Base-by-base conservation (phyloP, 1,140 invertebrate species). In the Psix sp. region DNA sequence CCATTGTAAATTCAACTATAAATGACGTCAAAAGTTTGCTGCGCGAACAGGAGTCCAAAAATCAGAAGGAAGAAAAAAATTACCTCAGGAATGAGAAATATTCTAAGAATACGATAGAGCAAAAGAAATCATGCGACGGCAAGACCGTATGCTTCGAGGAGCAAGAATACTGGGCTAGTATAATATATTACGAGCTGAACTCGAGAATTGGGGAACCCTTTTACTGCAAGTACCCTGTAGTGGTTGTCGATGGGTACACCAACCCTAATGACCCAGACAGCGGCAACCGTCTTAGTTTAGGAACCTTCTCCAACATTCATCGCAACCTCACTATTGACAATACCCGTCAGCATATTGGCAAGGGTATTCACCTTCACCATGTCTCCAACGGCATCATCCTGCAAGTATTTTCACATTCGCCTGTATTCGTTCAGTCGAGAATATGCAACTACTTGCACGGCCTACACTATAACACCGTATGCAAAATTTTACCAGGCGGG, bases 321-420 rank as follows among this genome's bases (percentile, higher is more conserved):
- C 90, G 97, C 56, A 98, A 98, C 85, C 96, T 95, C 10, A 97
- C 95, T 0, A 98, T 98, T 68, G 97, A 98, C 86, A 98, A 98
- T 80, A 98, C 97, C 1, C 89, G 97, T 57, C 90, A 96, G 79
- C 96, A 98, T 81, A 99, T 99, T 88, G 96, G 96, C 26, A 96
- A 95, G 90, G 97, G 98, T 3, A 95, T 99, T 1, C 94, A 98
- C 85, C 87, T 99, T 17, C 98, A 98, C 87, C 98, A 99, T 81
- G 96, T 98, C 17, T 96, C 95, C 13, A 97, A 97, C 0, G 98
- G 99, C 85, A 97, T 99, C 4, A 99, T 98, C 88, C 95, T 96
- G 1, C 95, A 98, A 84, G 97, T 96, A 80, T 86, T 96, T 3
- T 97, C 95, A 10, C 96, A 98, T 82, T 94, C 94, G 26, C 94